Conservation (phyloP, 1,140 invertebrate species). For the Heliconius hewitsoni region DNA sequence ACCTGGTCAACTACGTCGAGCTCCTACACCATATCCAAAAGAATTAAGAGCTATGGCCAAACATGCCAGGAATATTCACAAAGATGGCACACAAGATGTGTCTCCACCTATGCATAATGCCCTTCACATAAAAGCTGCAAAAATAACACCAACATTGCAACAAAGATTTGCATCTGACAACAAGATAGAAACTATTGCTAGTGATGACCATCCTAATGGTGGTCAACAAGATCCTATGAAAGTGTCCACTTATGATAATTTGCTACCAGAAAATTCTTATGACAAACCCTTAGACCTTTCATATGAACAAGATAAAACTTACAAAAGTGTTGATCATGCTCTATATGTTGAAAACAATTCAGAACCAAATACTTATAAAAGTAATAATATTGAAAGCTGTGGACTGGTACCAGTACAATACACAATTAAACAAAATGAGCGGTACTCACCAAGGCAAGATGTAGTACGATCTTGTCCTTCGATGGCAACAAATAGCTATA, state of each 20-base stretch:
- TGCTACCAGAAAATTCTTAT: conserved; percentile 75
- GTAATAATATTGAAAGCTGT: conserved; percentile 55
- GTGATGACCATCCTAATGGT: conserved; percentile 51
- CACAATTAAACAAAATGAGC: conserved; percentile 61
- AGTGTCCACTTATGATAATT: conserved; percentile 71
- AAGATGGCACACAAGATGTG: conserved; percentile 76
- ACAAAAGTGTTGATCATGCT: conserved; percentile 78
- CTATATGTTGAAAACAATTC: conserved; percentile 74
- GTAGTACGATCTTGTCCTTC: conserved; percentile 50
- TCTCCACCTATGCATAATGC: conserved; percentile 78
- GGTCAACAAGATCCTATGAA: conserved; percentile 63
- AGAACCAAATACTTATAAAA: conserved; percentile 52
- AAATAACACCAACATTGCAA: conserved; percentile 79
- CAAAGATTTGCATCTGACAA: conserved; percentile 80
- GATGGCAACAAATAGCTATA: conserved; percentile 56
- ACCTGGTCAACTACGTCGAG: conserved; percentile 84
- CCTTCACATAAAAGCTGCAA: conserved; percentile 79
- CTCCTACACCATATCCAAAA: conserved; percentile 96
- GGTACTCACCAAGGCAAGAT: conserved; percentile 64
- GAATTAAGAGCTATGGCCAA: conserved; percentile 92
- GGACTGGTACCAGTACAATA: conserved; percentile 59
- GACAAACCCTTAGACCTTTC: conserved; percentile 74
- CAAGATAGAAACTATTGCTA: conserved; percentile 55
- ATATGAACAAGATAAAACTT: conserved; percentile 75
- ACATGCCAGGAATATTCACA: conserved; percentile 84